These are phyloP conservation scores for Uria lomvia DNA, from an alignment of 2,113 vertebrate species.

Conservation along the genomic window DNA sequence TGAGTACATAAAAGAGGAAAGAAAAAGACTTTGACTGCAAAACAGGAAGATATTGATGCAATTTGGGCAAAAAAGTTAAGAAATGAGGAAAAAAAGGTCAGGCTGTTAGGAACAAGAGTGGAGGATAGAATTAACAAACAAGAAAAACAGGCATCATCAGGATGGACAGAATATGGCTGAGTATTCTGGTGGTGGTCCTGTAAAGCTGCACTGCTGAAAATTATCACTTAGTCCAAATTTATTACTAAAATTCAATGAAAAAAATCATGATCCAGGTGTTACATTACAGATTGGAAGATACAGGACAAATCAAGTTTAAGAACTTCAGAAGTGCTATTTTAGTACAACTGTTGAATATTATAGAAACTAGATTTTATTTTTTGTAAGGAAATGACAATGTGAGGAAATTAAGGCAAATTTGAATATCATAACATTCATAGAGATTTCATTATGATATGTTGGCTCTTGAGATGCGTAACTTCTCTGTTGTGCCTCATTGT, in stretches of 20 bases:
- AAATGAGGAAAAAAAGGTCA: background rate
- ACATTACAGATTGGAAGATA: background rate
- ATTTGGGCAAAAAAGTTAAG: background rate
- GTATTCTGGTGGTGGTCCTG: background rate
- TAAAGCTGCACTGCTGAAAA: background rate
- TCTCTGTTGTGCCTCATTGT: constrained; percentile 39
- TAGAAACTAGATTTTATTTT: background rate
- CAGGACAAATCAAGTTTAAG: background rate
- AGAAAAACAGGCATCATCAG: background rate
- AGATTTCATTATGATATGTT: background rate
- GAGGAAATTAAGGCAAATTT: background rate
- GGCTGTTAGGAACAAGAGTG: background rate
- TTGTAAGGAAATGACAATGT: background rate
- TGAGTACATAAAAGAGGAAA: background rate
- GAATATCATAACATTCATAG: background rate
- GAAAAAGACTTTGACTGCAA: background rate
- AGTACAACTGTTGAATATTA: background rate
- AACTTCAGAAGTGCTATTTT: background rate
- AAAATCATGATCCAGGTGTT: background rate
- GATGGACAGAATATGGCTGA: background rate
- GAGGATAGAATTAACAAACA: background rate
- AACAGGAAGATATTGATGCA: background rate
- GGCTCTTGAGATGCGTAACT: background rate
- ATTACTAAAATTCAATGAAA: background rate
- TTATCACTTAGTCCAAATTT: background rate